phyloP scores from a whole-genome alignment of 2,113 vertebrate species.

The Acrocephalus arundinaceus region DNA sequence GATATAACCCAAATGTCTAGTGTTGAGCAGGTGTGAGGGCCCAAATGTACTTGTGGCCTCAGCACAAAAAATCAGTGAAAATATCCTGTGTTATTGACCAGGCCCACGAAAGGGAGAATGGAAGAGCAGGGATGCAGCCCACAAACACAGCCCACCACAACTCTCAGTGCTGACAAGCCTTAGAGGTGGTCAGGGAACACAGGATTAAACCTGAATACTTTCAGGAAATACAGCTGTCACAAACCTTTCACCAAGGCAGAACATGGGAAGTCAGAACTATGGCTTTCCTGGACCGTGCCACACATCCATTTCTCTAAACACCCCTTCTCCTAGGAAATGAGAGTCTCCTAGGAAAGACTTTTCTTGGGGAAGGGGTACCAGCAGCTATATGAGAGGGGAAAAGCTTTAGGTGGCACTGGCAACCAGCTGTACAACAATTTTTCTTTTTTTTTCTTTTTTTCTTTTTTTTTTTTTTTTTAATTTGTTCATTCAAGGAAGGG shows the following conservation, averaged over 20 bases:
- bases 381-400: not conserved
- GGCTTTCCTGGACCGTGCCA: fast-evolving
- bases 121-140: not conserved
- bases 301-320: not conserved
- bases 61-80: not conserved
- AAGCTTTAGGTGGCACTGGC: not conserved
- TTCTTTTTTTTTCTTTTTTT: not conserved
- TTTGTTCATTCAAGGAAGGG: not conserved
- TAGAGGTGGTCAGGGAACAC: not conserved
- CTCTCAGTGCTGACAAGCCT: not conserved
- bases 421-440: not conserved
- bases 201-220: not conserved
- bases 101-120: not conserved
- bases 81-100: not conserved
- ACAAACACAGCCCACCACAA: not conserved
- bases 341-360: not conserved
- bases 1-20: fast-evolving
- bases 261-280: not conserved
- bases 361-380: not conserved
- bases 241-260: not conserved
- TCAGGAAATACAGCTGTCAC: not conserved
- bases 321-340: not conserved
- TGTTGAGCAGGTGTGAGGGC: too few relatives aligned
- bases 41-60: not conserved
- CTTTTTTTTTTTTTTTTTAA: not conserved